Conservation (phyloP, 2,888 invertebrate genomes). For the Plemyria rubiginata region DNA sequence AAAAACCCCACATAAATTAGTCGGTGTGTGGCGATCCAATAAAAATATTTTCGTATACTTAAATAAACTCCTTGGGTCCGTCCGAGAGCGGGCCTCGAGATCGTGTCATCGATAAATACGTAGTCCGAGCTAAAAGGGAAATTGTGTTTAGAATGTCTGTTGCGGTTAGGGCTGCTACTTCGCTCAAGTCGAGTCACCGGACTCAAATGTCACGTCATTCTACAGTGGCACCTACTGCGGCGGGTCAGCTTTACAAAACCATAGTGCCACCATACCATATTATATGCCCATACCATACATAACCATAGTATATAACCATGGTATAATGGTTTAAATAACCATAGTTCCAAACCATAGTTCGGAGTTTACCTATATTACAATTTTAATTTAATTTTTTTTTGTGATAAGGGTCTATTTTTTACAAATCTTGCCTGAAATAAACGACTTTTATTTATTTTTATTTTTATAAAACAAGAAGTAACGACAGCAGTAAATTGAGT, state of each 20-base stretch:
- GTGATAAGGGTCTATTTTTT: no score
- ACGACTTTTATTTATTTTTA: no score
- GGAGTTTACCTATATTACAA: no score
- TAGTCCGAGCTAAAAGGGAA: conserved; percentile 77
- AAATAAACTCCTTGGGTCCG: conserved; percentile 61
- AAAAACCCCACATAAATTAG: conserved; percentile 39
- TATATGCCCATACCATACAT: no score
- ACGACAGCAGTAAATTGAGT: no score
- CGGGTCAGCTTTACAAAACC: neutral
- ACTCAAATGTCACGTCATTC: conserved; percentile 37
- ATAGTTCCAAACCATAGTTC: no score
- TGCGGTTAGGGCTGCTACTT: conserved; percentile 56
- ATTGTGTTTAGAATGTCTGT: conserved; percentile 72
- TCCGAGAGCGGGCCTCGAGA: conserved; percentile 55
- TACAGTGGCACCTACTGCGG: neutral
- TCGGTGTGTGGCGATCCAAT: conserved; percentile 41
- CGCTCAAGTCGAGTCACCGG: conserved; percentile 28
- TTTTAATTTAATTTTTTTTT: no score
- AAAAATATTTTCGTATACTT: conserved; percentile 45
- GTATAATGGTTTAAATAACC: no score
- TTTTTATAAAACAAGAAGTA: neutral
- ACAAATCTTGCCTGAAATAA: no score
- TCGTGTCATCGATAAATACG: conserved; percentile 71
- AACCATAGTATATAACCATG: no score
- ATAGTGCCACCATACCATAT: no score